These are phyloP conservation scores for Typhlichthys eigenmanni DNA, from an alignment of 2,797 vertebrate genomes.

Conservation along the genomic window DNA sequence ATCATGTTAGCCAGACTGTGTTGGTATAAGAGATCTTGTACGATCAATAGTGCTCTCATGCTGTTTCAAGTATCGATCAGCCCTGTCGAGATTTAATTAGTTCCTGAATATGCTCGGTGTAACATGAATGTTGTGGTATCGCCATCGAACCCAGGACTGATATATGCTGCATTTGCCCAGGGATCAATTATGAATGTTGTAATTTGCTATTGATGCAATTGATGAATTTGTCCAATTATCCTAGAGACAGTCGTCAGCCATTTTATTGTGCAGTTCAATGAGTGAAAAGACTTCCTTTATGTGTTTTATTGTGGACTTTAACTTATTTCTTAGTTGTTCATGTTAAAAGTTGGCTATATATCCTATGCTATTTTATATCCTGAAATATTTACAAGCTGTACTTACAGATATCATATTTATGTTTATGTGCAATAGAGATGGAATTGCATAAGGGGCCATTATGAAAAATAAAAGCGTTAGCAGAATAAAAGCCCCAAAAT, in stretches of 20 bases:
- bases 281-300: conserved; percentile 25
- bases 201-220: conserved; percentile 75
- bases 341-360: too few species aligned
- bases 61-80: conserved; percentile 66
- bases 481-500: too few species aligned
- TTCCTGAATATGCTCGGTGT: conserved; percentile 67
- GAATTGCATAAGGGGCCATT: too few species aligned
- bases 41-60: conserved; percentile 64
- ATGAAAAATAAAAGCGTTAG: too few species aligned
- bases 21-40: conserved; percentile 35
- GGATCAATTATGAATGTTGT: conserved; percentile 76
- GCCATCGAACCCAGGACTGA: conserved; percentile 51
- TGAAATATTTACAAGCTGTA: too few species aligned
- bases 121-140: conserved; percentile 68
- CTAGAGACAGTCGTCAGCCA: conserved; percentile 52
- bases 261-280: conserved; percentile 56
- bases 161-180: conserved; percentile 61
- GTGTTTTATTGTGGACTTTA: background rate
- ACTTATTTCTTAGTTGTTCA: too few species aligned
- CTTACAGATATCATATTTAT: too few species aligned
- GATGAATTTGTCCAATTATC: conserved; percentile 73
- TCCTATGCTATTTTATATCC: too few species aligned
- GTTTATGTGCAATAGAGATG: too few species aligned
- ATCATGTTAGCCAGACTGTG: conserved; percentile 41
- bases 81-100: conserved; percentile 74